Conservation (phyloP, 2,113 vertebrate genomes). For the Heterocephalus glaber region DNA sequence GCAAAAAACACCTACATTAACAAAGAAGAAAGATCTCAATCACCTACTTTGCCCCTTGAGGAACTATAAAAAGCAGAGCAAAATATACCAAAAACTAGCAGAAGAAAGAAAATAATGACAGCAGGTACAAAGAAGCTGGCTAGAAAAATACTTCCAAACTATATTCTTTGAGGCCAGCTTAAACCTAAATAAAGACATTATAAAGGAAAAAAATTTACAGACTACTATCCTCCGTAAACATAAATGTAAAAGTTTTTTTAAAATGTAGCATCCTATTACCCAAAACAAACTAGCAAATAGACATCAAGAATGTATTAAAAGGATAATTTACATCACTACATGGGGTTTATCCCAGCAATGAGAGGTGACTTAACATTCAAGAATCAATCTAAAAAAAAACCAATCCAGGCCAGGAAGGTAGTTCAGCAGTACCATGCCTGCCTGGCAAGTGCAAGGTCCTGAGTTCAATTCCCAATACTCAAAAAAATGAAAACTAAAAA, state of each 20-base stretch:
- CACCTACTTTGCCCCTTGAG: neutral
- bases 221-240: neutral
- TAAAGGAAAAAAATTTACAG: neutral
- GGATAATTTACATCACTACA: neutral
- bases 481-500: neutral
- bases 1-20: neutral
- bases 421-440: too few species aligned
- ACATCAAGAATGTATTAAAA: neutral
- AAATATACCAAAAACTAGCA: neutral
- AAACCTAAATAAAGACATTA: neutral
- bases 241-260: neutral
- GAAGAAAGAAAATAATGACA: neutral
- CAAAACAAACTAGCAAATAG: neutral
- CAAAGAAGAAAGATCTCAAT: neutral
- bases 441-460: too few species aligned
- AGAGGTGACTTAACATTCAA: neutral
- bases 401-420: too few species aligned
- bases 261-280: neutral
- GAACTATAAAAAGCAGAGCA: neutral
- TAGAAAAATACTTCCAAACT: neutral
- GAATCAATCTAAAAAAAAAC: neutral
- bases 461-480: too few species aligned
- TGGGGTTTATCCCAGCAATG: neutral
- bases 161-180: neutral
- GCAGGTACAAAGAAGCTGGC: neutral